phyloP scores from a whole-genome alignment of 2,888 invertebrate genomes.

The Lycia hirtaria region DNA sequence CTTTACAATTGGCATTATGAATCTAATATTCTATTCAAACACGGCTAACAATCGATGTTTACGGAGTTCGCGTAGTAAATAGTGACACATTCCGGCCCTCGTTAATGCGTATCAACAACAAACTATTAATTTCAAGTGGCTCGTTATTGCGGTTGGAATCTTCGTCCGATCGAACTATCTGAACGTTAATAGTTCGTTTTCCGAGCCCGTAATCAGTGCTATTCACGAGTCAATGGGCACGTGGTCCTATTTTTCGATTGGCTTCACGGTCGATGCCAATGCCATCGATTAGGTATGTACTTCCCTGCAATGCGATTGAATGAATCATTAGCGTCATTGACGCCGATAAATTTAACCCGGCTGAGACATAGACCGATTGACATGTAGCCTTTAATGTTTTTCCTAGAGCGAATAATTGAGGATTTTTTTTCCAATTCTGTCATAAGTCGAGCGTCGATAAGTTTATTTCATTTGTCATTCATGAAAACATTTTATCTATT shows the following conservation, averaged over 20 bases:
- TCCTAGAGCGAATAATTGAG: slow-evolving; percentile 1
- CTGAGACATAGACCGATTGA: slow-evolving; percentile 4
- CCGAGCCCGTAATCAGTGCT: slow-evolving; percentile 21
- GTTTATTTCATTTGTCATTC: background rate
- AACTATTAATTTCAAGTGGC: background rate
- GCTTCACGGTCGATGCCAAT: slow-evolving; percentile 39
- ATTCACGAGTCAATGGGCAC: slow-evolving; percentile 37
- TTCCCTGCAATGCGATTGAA: slow-evolving; percentile 33
- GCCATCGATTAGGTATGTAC: slow-evolving; percentile 30
- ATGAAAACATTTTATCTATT: too few species aligned
- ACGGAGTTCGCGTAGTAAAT: slow-evolving; percentile 4
- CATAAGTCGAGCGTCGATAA: background rate
- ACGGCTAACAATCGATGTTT: background rate
- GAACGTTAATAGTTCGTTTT: slow-evolving; percentile 8
- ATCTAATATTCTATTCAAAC: background rate
- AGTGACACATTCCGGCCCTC: background rate
- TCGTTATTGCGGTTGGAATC: background rate
- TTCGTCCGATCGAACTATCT: background rate
- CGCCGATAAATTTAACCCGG: slow-evolving; percentile 18
- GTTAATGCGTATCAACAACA: background rate
- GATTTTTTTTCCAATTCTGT: background rate
- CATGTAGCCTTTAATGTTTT: slow-evolving; percentile 10
- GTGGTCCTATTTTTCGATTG: slow-evolving; percentile 35
- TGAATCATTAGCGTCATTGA: slow-evolving; percentile 33
- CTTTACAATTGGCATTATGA: background rate